A percentile compares a stretch with the other conserved stretches of the same genome.
These are phyloP conservation scores for Cyrtodaria siliqua DNA, from an alignment of 2,888 invertebrate genomes.

Conservation along the genomic window DNA sequence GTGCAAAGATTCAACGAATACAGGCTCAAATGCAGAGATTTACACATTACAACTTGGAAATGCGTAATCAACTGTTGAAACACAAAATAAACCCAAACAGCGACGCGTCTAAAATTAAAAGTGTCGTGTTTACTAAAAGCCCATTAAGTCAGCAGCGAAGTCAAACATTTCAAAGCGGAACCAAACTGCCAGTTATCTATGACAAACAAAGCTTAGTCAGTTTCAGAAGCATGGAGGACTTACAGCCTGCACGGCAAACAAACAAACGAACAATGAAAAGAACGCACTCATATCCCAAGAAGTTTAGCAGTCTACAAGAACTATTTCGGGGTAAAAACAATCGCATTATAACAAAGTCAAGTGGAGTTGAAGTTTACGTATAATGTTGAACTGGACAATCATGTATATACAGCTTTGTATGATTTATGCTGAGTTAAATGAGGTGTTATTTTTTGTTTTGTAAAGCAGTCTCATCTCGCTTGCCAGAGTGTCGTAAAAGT, in stretches of 20 bases:
- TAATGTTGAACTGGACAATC: too few species aligned
- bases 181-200: conserved; percentile 27
- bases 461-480: too few species aligned
- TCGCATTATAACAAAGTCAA: too few species aligned
- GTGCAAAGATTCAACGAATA: conserved; percentile 22
- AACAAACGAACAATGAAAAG: conserved; percentile 6
- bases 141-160: neutral
- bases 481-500: too few species aligned
- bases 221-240: conserved; percentile 29
- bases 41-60: conserved; percentile 36
- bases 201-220: conserved; percentile 40
- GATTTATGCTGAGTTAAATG: too few species aligned
- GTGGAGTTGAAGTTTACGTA: too few species aligned
- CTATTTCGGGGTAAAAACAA: too few species aligned
- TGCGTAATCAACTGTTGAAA: conserved; percentile 37
- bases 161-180: neutral
- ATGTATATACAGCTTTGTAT: too few species aligned
- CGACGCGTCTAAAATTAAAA: conserved; percentile 32
- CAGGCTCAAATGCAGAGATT: conserved; percentile 25
- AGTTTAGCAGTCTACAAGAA: too few species aligned
- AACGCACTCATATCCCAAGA: neutral
- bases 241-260: neutral
- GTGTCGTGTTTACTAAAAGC: neutral
- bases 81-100: conserved; percentile 49
- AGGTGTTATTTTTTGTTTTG: too few species aligned